Evolutionary conservation across 2,113 vertebrate genomes (phyloP).

Genomic region (Etia nguti): DNA sequence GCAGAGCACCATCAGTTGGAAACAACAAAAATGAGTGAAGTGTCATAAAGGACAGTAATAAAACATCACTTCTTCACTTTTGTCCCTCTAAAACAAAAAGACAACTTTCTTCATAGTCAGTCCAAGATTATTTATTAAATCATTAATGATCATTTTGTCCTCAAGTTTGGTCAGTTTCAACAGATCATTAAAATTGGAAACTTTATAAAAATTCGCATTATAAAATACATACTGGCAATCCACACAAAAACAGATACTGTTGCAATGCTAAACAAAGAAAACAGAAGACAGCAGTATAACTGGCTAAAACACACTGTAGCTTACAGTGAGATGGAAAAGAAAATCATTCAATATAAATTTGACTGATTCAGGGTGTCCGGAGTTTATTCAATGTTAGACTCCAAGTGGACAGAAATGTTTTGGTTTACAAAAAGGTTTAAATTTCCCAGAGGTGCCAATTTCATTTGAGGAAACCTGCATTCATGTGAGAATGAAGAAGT

Average conservation of each 20-base stretch:
- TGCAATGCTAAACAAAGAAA: rapidly evolving
- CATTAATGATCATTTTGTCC: rapidly evolving
- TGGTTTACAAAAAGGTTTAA: neutral
- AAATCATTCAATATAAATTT: neutral
- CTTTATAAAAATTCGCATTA: rapidly evolving
- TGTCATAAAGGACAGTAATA: rapidly evolving
- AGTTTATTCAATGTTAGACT: neutral
- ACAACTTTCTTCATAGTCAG: too few relatives aligned
- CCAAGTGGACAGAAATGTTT: neutral
- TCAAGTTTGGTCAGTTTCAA: rapidly evolving
- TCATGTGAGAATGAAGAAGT: neutral
- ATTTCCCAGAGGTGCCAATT: neutral
- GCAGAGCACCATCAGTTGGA: rapidly evolving
- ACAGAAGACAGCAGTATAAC: neutral
- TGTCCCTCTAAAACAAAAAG: too few relatives aligned
- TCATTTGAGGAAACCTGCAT: rapidly evolving
- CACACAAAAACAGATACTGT: neutral
- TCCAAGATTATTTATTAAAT: neutral
- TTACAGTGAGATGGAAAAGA: neutral
- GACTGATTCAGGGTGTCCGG: rapidly evolving
- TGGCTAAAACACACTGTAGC: neutral
- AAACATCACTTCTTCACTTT: neutral
- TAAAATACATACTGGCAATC: neutral
- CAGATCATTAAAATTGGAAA: neutral
- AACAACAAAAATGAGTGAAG: neutral